Conservation (phyloP, 2,113 vertebrate species). For the Coryphaenoides rupestris region DNA sequence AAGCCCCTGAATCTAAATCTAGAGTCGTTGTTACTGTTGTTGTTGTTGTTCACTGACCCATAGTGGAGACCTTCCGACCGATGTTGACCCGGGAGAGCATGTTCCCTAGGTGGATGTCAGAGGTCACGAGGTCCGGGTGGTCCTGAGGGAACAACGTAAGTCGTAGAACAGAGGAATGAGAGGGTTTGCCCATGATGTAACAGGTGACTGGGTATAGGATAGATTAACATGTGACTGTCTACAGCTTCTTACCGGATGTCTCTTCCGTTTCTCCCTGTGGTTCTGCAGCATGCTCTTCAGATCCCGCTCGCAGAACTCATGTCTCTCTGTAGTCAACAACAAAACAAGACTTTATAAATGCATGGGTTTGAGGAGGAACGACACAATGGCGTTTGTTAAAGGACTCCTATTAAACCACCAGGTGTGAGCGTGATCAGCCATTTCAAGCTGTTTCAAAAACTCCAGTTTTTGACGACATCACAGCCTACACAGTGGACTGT, state of each 20-base stretch:
- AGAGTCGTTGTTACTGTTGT: not conserved
- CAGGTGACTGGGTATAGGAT: too few relatives aligned
- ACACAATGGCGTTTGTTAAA: too few relatives aligned
- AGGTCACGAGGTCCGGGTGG: constrained; percentile 88
- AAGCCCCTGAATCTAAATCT: too few relatives aligned
- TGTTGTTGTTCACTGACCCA: constrained; percentile 71
- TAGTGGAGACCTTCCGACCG: constrained; percentile 84
- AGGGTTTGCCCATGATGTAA: too few relatives aligned
- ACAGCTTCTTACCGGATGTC: constrained; percentile 81
- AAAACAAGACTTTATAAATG: not conserved
- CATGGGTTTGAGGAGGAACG: too few relatives aligned
- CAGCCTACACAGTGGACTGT: too few relatives aligned
- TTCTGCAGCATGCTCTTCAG: constrained; percentile 87
- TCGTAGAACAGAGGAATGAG: not conserved
- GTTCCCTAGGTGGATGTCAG: constrained; percentile 88
- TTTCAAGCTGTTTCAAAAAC: too few relatives aligned
- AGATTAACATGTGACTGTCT: not conserved
- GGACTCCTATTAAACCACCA: too few relatives aligned
- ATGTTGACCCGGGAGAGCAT: constrained; percentile 90
- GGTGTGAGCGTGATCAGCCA: too few relatives aligned
- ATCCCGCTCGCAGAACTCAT: constrained; percentile 85
- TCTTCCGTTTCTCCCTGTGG: constrained; percentile 91
- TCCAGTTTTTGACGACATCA: too few relatives aligned
- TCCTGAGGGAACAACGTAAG: constrained; percentile 76
- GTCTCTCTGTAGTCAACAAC: constrained; percentile 80